Conservation (phyloP, 2,888 invertebrate species). For the Trichopoda pennipes region DNA sequence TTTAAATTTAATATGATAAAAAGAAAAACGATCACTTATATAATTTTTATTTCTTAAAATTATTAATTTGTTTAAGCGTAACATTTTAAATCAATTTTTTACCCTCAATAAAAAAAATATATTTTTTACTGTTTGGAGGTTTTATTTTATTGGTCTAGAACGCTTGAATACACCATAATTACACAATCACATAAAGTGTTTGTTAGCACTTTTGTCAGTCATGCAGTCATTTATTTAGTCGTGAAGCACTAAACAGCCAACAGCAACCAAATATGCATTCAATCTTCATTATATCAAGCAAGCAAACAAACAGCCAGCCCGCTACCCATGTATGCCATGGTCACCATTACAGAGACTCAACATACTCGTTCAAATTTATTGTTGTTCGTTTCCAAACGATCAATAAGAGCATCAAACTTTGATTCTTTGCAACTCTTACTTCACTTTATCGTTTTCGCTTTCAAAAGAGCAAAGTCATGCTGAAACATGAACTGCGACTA, state of each 20-base stretch:
- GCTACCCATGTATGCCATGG: constrained; percentile 64
- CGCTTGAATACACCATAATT: not conserved
- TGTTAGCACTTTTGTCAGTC: constrained; percentile 35
- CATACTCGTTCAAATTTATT: not conserved
- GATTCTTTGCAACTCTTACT: not conserved
- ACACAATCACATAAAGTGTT: constrained; percentile 33
- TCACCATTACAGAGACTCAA: constrained; percentile 23
- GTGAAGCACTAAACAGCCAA: not conserved
- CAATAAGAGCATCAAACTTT: constrained; percentile 8
- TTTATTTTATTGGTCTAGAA: not conserved
- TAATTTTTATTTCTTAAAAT: constrained; percentile 48
- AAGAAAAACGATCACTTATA: not conserved
- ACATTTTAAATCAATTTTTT: not conserved
- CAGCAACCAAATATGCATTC: constrained; percentile 12
- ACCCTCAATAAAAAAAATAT: not conserved
- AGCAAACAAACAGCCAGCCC: not conserved
- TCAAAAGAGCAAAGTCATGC: not conserved
- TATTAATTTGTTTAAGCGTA: constrained; percentile 8
- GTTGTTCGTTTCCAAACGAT: not conserved
- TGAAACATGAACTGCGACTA: not conserved
- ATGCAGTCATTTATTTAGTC: not conserved
- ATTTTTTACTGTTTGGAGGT: not conserved
- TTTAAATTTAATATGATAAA: no score
- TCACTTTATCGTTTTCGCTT: not conserved
- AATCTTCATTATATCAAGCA: not conserved